Conservation (phyloP, 2,888 invertebrate genomes). For the Mythimna vitellina region DNA sequence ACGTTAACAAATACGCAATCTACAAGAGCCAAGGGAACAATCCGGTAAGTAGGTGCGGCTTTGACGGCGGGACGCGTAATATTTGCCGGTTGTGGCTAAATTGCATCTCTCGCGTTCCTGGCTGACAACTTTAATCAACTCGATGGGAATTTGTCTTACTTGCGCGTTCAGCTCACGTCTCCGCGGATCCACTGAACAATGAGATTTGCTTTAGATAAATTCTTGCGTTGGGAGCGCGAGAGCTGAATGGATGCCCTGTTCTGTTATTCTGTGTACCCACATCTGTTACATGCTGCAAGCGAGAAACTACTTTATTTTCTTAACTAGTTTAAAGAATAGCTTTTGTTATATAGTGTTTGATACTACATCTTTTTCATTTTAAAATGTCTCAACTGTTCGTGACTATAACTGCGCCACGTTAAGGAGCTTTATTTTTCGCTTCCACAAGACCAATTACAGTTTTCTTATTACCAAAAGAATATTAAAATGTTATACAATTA, state of each 20-base stretch:
- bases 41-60: constrained; percentile 47
- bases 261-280: constrained; percentile 68
- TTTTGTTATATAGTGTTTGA: constrained; percentile 53
- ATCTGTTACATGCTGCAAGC: constrained; percentile 63
- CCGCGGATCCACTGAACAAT: constrained; percentile 81
- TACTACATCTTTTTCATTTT: constrained; percentile 27
- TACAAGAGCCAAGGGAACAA: constrained; percentile 57
- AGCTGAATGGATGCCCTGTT: constrained; percentile 73
- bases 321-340: constrained; percentile 61
- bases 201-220: constrained; percentile 86
- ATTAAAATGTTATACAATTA: constrained; percentile 73
- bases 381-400: constrained; percentile 32
- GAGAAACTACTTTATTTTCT: constrained; percentile 66
- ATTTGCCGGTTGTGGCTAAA: constrained; percentile 74
- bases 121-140: constrained; percentile 87
- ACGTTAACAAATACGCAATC: constrained; percentile 63
- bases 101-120: constrained; percentile 80
- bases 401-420: constrained; percentile 11
- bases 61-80: constrained; percentile 62
- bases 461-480: constrained; percentile 37
- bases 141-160: constrained; percentile 87
- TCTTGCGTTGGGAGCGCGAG: constrained; percentile 72
- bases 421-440: constrained; percentile 8
- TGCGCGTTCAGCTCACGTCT: constrained; percentile 84
- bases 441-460: constrained; percentile 35